Conservation (phyloP, 2,113 vertebrate genomes). For the Salvelinus alpinus region DNA sequence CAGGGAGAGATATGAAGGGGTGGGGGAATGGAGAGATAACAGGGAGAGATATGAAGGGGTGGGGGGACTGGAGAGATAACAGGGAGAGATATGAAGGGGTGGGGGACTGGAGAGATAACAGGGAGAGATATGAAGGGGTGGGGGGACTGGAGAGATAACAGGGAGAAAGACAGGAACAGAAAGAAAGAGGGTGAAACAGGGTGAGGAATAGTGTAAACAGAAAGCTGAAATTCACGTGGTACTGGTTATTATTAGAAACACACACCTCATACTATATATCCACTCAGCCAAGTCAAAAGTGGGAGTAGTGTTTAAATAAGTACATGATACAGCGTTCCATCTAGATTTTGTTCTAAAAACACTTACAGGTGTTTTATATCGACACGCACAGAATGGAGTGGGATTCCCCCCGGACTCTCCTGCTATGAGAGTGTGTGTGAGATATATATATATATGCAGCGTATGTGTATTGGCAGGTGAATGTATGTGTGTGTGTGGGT, state of each 20-base stretch:
- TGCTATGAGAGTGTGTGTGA: conserved; percentile 7
- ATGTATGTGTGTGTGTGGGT: not conserved
- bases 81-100: too few species aligned
- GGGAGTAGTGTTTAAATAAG: conserved; percentile 36
- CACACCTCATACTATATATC: conserved; percentile 25
- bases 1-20: too few species aligned
- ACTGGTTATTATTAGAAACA: conserved; percentile 53
- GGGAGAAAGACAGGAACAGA: not conserved
- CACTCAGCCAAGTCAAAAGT: too few species aligned
- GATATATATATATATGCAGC: too few species aligned
- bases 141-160: not conserved
- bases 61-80: too few species aligned
- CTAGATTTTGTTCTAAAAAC: conserved; percentile 13
- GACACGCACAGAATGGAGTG: conserved; percentile 23
- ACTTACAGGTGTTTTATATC: not conserved
- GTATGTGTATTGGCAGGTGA: not conserved
- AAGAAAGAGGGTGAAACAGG: not conserved
- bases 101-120: too few species aligned
- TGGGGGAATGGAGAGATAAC: too few species aligned
- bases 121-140: too few species aligned
- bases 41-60: too few species aligned
- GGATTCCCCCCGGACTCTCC: conserved; percentile 44
- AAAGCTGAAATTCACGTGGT: conserved; percentile 49
- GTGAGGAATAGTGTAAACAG: conserved; percentile 25
- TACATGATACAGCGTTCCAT: conserved; percentile 31